A percentile compares a stretch with the other conserved stretches of the same genome.
Conservation (phyloP, 2,113 vertebrate species). For the Cyphomyrus plagiostoma region DNA sequence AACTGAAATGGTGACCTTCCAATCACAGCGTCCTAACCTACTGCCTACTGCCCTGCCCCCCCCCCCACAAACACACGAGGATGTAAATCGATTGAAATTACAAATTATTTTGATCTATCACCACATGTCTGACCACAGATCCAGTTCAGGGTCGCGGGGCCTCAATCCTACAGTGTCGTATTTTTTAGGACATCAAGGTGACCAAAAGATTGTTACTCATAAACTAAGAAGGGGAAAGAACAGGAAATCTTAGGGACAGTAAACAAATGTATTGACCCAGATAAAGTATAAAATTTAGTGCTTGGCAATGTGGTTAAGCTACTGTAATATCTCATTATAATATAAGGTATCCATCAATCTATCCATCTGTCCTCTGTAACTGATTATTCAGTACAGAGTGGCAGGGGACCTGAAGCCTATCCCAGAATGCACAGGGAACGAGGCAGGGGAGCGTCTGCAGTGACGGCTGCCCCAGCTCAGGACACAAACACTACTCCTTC, state of each 20-base stretch:
- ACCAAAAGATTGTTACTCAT: not conserved
- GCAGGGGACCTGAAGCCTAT: not conserved
- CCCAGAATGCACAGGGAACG: not conserved
- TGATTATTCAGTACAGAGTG: not conserved
- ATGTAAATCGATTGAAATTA: not conserved
- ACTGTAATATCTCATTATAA: not conserved
- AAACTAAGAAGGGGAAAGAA: not conserved
- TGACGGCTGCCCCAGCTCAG: not conserved
- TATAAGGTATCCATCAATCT: not conserved
- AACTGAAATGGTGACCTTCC: not conserved
- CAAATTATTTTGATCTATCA: not conserved
- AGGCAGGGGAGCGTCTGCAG: not conserved
- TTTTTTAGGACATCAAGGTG: not conserved
- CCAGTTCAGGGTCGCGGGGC: not conserved
- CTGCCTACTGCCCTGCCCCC: not conserved
- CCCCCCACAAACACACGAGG: not conserved
- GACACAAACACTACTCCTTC: not conserved
- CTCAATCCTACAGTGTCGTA: not conserved
- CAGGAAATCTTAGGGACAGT: not conserved
- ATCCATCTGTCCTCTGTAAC: not conserved
- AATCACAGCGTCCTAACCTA: not conserved
- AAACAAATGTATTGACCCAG: not conserved
- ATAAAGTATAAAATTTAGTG: not conserved
- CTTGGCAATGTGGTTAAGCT: not conserved
- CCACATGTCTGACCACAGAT: not conserved